Evolutionary conservation across 2,113 vertebrate species (phyloP).

Genomic region (Coptodon rendalli): DNA sequence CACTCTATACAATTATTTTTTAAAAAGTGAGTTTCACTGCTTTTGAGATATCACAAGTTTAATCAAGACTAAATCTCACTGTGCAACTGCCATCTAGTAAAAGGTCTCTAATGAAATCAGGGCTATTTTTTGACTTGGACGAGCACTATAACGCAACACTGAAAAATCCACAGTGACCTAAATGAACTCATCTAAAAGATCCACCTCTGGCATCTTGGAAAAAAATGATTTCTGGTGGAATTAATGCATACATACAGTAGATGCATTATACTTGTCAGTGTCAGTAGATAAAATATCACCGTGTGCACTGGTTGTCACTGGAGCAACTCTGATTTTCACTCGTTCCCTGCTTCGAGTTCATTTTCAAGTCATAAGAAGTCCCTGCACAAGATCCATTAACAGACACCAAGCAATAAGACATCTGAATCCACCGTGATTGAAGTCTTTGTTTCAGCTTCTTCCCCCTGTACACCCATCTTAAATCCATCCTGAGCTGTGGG

Average conservation of each 20-base stretch:
- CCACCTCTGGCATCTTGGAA: neutral
- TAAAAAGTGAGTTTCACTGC: neutral
- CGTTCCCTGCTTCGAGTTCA: neutral
- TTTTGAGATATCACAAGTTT: neutral
- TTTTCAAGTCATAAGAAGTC: neutral
- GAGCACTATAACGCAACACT: neutral
- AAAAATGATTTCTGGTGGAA: neutral
- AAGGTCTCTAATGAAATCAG: neutral
- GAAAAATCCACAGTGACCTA: neutral
- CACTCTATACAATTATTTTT: slow-evolving; percentile 6
- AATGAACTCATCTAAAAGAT: neutral
- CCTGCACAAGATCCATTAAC: neutral
- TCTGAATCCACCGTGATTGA: slow-evolving; percentile 13
- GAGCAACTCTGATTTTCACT: neutral
- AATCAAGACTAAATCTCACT: slow-evolving; percentile 17
- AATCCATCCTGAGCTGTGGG: neutral
- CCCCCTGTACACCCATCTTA: neutral
- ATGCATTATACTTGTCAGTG: neutral
- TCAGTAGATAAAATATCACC: neutral
- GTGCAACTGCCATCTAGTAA: slow-evolving; percentile 4
- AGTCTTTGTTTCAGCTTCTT: slow-evolving; percentile 5
- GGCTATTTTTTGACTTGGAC: neutral
- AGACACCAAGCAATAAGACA: slow-evolving; percentile 28
- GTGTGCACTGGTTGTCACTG: neutral
- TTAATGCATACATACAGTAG: neutral